Conservation (phyloP, 2,888 invertebrate species). For the Anorthoa munda region DNA sequence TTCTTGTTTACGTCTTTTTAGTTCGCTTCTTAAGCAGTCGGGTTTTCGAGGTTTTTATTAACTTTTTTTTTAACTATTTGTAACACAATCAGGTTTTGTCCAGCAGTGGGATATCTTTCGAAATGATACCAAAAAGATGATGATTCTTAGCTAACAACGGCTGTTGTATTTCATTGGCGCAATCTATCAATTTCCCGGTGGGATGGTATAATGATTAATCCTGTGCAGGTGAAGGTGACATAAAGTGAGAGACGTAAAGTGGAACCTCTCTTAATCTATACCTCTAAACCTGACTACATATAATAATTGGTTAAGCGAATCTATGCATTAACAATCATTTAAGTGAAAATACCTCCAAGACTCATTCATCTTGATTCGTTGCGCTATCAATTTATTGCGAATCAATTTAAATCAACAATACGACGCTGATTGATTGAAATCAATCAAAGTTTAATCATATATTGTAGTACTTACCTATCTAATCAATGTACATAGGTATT, state of each 20-base stretch:
- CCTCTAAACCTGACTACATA: neutral
- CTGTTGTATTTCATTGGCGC: neutral
- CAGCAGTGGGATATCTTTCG: no score
- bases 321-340: neutral
- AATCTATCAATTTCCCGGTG: neutral
- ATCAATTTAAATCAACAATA: slow-evolving; percentile 15
- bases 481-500: no score
- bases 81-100: no score
- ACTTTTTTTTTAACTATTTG: no score
- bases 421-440: slow-evolving; percentile 12
- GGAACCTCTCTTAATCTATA: neutral
- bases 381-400: neutral
- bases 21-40: no score
- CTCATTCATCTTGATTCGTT: slow-evolving; percentile 12
- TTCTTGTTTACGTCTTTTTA: no score
- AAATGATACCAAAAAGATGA: no score
- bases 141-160: no score
- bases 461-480: neutral
- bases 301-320: no score
- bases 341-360: slow-evolving; percentile 4
- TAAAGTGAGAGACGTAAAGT: neutral
- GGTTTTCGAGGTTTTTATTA: no score
- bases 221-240: neutral
- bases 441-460: slow-evolving; percentile 9
- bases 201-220: neutral